A percentile compares a stretch with the other conserved stretches of the same genome.
phyloP scores from a whole-genome alignment of 2,888 invertebrate genomes.

The Eupithecia subfuscata region DNA sequence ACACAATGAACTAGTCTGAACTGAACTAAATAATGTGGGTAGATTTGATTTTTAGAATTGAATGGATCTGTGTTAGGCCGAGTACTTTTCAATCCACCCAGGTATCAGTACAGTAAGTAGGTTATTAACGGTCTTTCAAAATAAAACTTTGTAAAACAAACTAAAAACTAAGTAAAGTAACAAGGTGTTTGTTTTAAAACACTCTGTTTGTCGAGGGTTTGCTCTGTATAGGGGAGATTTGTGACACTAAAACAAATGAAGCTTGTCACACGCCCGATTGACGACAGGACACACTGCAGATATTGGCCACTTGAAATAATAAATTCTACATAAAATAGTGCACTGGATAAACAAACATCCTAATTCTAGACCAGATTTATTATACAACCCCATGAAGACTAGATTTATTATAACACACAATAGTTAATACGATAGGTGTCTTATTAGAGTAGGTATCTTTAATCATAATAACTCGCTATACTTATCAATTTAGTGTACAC shows the following conservation, averaged over 20 bases:
- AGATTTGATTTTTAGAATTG: too few relatives aligned
- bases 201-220: slow-evolving; percentile 70
- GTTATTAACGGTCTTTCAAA: neutral
- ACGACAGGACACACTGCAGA: slow-evolving; percentile 46
- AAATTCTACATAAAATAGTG: neutral
- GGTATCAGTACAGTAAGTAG: too few relatives aligned
- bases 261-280: slow-evolving; percentile 65
- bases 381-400: too few relatives aligned
- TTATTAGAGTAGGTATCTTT: too few relatives aligned
- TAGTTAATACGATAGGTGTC: too few relatives aligned
- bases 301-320: slow-evolving; percentile 2
- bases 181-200: slow-evolving; percentile 61
- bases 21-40: too few relatives aligned
- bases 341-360: neutral
- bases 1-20: too few relatives aligned
- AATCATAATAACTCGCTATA: too few relatives aligned
- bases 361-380: neutral
- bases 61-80: too few relatives aligned
- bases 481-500: too few relatives aligned
- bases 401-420: too few relatives aligned
- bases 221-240: slow-evolving; percentile 60
- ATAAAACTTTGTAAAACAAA: neutral
- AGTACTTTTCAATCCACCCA: too few relatives aligned
- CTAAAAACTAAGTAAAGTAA: neutral
- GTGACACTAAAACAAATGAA: slow-evolving; percentile 76